Percentiles rank a stretch among this genome's conserved stretches.
These are phyloP conservation scores for Crenuchus spilurus DNA, from an alignment of 2,797 vertebrate genomes.

Conservation along the genomic window DNA sequence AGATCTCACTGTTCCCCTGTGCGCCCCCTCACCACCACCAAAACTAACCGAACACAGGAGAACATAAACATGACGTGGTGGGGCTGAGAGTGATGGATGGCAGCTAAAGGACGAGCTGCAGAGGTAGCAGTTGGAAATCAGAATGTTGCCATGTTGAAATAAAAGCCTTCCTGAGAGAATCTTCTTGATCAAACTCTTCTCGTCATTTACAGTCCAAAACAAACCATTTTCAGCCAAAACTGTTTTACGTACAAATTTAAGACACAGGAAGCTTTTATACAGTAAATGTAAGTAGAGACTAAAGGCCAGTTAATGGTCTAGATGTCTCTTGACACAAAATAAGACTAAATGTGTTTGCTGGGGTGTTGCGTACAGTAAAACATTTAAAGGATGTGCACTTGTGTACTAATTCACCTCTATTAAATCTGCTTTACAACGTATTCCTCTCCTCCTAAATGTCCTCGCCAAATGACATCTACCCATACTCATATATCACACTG, in stretches of 20 bases:
- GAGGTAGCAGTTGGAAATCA: neutral
- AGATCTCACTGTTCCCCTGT: conserved; percentile 18
- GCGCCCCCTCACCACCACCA: neutral
- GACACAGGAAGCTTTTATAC: too few species aligned
- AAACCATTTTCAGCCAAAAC: conserved; percentile 1
- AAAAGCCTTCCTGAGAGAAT: neutral
- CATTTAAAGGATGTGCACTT: too few species aligned
- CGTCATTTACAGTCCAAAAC: conserved; percentile 10
- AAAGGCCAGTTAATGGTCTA: too few species aligned
- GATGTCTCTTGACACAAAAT: too few species aligned
- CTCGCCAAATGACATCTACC: neutral
- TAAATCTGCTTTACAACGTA: neutral
- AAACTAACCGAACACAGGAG: neutral
- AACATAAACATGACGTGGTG: conserved; percentile 4
- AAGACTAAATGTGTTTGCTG: too few species aligned
- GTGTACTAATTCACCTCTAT: neutral
- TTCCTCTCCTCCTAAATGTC: neutral
- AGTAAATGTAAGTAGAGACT: too few species aligned
- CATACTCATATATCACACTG: conserved; percentile 17
- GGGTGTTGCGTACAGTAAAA: too few species aligned
- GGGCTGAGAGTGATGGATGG: neutral
- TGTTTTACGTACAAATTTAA: neutral
- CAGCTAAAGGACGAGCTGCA: neutral
- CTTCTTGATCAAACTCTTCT: conserved; percentile 2
- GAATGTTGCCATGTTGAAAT: neutral